Base-by-base conservation (phyloP, 2,113 vertebrate species). In the Perognathus longimembris region DNA sequence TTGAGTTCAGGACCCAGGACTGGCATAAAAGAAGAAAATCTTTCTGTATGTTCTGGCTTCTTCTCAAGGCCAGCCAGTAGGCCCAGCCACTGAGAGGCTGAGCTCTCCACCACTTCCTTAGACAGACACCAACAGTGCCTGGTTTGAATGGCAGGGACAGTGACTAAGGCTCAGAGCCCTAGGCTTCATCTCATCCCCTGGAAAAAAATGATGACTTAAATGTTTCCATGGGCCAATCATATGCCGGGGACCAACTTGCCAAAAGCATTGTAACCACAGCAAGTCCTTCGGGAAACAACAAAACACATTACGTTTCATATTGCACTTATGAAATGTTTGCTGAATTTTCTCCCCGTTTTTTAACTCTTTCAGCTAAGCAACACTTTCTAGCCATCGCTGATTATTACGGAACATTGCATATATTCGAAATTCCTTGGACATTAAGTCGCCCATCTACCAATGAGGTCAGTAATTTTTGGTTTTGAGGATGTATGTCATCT, bases 321-420 rank as follows among this genome's bases (percentile, higher is more conserved):
- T 69, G 84, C 87, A 57, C 57, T 40, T 91, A 85, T 75, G 69
- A 50, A 11, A n/a, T 83, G 88, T 87, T 42, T 84, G 73, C 77
- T 94, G 66, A 94, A 15, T 38, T 70, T 24, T 20, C 36, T 30
- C 1, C 3, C 14, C 59, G 93, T 84, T 63, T 90, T 91, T 75
- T 93, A 45, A 85, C 88, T 95, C 88, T 98, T 98, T 82, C 97
- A 98, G 99, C 97, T 69, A 98, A 98, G 96, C 98, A 99, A 95
- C 98, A 99, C 80, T 98, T 99, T 95, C 94, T 99, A 97, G 98
- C 99, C 1, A 96, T 99, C 88, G 98, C 98, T 36, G 99, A 99
- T 59, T 97, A 98, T 64, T 97, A 97, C 66, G 99, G 99, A 83
- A 98, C 98, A 8, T 96, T 99, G 67, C 98, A 98, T 86, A 96